phyloP scores from a whole-genome alignment of 2,113 vertebrate genomes.

The Ceyx margarethae region DNA sequence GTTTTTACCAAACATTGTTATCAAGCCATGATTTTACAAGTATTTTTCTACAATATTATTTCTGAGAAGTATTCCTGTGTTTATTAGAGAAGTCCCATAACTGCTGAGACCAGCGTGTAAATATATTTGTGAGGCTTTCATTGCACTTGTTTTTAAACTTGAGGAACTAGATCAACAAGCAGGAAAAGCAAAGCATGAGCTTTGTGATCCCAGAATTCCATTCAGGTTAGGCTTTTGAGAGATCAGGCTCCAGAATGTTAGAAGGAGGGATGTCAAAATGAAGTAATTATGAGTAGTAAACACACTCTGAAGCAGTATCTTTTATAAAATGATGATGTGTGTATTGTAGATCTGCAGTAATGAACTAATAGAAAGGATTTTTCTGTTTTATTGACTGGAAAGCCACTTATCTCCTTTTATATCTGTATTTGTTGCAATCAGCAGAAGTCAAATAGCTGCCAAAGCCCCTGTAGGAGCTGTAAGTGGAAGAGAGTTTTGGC shows the following conservation, averaged over 20 bases:
- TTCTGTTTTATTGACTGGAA: neutral
- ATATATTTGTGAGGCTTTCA: neutral
- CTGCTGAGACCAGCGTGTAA: neutral
- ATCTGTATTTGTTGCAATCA: neutral
- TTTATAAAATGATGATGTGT: neutral
- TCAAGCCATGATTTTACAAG: neutral
- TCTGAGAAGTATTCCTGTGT: neutral
- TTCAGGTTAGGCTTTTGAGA: neutral
- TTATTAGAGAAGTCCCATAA: neutral
- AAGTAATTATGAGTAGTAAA: neutral
- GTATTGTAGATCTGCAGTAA: neutral
- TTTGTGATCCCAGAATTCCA: neutral
- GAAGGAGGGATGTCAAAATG: neutral
- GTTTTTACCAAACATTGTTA: neutral
- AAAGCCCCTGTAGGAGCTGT: neutral
- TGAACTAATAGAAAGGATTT: neutral
- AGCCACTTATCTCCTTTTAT: neutral
- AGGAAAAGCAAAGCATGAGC: neutral
- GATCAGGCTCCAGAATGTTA: neutral
- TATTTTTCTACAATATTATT: neutral
- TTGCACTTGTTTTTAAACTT: neutral
- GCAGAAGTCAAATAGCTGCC: neutral
- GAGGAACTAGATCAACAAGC: neutral
- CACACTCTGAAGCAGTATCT: neutral
- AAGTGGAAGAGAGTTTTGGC: slow-evolving; percentile 12